phyloP scores from a whole-genome alignment of 2,113 vertebrate species.

The Scartelaos histophorus region DNA sequence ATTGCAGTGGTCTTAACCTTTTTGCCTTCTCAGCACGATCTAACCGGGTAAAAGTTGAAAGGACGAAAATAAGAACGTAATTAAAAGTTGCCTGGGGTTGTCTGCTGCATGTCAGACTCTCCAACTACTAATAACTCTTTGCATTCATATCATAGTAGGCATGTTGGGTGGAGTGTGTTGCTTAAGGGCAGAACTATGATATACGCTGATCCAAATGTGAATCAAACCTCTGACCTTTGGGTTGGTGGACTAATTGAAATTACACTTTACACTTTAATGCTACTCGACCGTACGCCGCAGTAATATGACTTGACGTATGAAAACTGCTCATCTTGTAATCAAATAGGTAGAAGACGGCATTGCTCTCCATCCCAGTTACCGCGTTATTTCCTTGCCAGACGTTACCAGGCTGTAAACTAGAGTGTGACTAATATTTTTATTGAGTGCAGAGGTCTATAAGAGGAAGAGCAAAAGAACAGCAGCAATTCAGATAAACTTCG shows the following conservation, averaged over 20 bases:
- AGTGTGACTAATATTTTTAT: background rate
- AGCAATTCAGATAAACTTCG: background rate
- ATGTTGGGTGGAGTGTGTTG: too few species aligned
- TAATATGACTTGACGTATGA: background rate
- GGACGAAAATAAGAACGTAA: background rate
- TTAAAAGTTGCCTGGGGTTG: background rate
- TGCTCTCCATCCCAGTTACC: background rate
- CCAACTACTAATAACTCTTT: background rate
- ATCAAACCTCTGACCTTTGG: background rate
- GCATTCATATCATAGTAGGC: too few species aligned
- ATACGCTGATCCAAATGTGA: too few species aligned
- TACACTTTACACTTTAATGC: too few species aligned
- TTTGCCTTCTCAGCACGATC: background rate
- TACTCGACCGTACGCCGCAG: too few species aligned
- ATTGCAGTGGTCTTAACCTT: background rate
- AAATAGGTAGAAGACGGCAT: too few species aligned
- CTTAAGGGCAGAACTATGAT: too few species aligned
- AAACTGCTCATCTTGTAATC: too few species aligned
- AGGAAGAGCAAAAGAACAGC: background rate
- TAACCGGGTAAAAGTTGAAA: too few species aligned
- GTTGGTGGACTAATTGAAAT: background rate
- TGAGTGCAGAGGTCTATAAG: background rate
- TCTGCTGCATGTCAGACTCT: background rate
- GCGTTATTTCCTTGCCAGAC: background rate
- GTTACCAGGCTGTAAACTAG: background rate